Conservation (phyloP, 2,888 invertebrate genomes). For the Mythimna loreyi region DNA sequence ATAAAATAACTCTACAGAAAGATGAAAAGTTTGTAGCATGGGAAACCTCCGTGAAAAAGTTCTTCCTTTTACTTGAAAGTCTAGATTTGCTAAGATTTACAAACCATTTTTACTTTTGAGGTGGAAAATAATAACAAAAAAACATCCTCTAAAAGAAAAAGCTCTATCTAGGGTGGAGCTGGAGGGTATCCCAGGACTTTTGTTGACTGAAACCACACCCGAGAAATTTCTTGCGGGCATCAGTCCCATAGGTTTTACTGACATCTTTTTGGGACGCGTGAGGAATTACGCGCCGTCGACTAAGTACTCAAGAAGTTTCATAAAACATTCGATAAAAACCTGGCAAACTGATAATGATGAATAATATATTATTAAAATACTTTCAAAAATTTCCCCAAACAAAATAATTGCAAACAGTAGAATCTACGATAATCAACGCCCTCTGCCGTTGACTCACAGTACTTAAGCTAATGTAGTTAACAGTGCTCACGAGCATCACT, state of each 20-base stretch:
- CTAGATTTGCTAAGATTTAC: background rate
- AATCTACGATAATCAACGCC: constrained; percentile 15
- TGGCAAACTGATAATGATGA: background rate
- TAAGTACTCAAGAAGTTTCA: too few species aligned
- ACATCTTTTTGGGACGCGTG: too few species aligned
- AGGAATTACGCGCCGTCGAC: too few species aligned
- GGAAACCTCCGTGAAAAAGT: background rate
- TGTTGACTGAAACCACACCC: too few species aligned
- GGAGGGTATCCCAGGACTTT: too few species aligned
- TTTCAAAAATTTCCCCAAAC: background rate
- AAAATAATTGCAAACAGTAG: background rate
- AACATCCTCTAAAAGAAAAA: too few species aligned
- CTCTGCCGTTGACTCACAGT: constrained; percentile 5
- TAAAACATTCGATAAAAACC: background rate
- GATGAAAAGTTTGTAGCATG: background rate
- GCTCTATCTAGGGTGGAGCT: too few species aligned
- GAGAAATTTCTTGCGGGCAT: too few species aligned
- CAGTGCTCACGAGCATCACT: constrained; percentile 1
- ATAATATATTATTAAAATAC: background rate
- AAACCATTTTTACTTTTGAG: too few species aligned
- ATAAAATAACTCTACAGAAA: background rate
- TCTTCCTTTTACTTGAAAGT: background rate
- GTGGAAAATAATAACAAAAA: too few species aligned
- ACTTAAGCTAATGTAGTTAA: background rate
- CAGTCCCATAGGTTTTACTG: too few species aligned